phyloP scores from a whole-genome alignment of 2,113 vertebrate genomes.

The Gambusia holbrooki region DNA sequence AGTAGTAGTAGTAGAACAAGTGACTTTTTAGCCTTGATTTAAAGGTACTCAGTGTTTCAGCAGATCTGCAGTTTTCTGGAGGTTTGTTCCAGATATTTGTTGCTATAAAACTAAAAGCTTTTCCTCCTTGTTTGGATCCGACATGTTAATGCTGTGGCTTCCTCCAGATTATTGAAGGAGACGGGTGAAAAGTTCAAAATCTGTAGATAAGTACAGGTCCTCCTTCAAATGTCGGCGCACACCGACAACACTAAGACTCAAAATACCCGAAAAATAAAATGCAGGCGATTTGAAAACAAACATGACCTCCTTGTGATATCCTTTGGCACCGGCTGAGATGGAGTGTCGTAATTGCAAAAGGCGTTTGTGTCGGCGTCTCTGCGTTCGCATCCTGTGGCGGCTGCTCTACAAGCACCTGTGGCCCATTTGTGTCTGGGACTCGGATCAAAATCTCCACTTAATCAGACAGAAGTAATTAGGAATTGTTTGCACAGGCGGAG shows the following conservation, averaged over 20 bases:
- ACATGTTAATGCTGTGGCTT: not conserved
- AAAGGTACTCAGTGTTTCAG: too few species aligned
- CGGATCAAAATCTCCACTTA: slow-evolving; percentile 62
- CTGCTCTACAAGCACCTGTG: slow-evolving; percentile 54
- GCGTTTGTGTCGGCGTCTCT: slow-evolving; percentile 5
- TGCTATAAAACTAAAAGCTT: too few species aligned
- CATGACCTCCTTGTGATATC: not conserved
- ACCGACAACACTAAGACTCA: not conserved
- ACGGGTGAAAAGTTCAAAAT: not conserved
- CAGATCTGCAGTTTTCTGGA: too few species aligned
- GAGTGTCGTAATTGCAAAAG: slow-evolving; percentile 17
- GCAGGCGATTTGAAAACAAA: not conserved
- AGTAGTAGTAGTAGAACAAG: too few species aligned
- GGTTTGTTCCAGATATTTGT: too few species aligned
- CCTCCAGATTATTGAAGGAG: not conserved
- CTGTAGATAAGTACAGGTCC: not conserved
- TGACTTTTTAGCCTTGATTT: too few species aligned
- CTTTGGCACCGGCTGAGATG: not conserved
- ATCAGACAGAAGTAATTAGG: slow-evolving; percentile 70
- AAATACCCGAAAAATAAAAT: not conserved
- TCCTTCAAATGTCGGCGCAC: too few species aligned
- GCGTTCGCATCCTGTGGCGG: not conserved
- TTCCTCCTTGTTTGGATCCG: too few species aligned
- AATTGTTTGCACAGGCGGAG: slow-evolving; percentile 71
- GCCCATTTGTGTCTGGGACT: slow-evolving; percentile 51